Evolutionary conservation across 2,888 invertebrate genomes (phyloP).

Genomic region (Epistrophe eligans): DNA sequence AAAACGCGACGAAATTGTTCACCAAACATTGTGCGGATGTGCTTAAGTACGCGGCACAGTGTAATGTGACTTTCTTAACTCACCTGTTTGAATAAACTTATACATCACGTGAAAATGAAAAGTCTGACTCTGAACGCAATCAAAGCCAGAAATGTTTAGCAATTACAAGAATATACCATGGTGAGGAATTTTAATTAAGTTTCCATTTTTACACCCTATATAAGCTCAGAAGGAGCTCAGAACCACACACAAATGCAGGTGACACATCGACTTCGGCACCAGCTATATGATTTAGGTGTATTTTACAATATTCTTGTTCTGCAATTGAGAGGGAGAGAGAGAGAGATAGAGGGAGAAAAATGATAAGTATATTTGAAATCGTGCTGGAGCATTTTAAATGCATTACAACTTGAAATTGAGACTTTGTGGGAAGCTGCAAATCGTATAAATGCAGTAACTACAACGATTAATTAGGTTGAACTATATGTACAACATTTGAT

Average conservation of each 20-base stretch:
- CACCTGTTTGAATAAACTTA: conserved; percentile 56
- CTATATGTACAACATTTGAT: conserved; percentile 18
- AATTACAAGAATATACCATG: conserved; percentile 47
- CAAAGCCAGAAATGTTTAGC: conserved; percentile 52
- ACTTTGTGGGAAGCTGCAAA: conserved; percentile 21
- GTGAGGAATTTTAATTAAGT: conserved; percentile 69
- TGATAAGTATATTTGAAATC: no score
- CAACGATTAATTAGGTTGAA: conserved; percentile 38
- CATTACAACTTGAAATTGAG: conserved; percentile 54
- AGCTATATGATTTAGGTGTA: conserved; percentile 1
- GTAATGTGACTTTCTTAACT: conserved; percentile 58
- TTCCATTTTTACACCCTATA: conserved; percentile 35
- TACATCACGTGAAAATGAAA: conserved; percentile 33
- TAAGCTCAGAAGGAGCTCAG: not conserved
- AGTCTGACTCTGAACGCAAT: conserved; percentile 43
- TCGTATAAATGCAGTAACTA: not conserved
- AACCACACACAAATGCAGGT: not conserved
- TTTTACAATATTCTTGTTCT: not conserved
- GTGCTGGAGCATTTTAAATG: conserved; percentile 34
- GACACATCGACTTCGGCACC: not conserved
- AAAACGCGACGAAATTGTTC: conserved; percentile 53
- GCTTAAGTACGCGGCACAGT: conserved; percentile 45
- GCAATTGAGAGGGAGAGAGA: not conserved
- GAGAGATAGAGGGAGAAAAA: conserved; percentile 24
- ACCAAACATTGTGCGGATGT: conserved; percentile 59